Evolutionary conservation across 1,140 invertebrate species (phyloP).

Genomic region (Zaprionus gabonicus): DNA sequence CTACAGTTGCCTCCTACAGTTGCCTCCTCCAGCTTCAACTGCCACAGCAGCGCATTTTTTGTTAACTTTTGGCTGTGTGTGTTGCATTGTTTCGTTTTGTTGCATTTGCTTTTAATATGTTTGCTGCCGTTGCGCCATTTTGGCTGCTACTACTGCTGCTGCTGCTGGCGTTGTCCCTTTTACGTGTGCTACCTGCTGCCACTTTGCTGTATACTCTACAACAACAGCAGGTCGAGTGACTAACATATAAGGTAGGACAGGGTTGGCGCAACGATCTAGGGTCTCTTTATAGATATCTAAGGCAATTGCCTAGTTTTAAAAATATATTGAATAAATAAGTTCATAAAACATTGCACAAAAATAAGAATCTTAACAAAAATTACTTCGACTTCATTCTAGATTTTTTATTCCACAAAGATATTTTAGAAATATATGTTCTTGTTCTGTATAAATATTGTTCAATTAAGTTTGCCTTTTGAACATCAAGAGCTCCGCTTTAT

Average conservation of each 20-base stretch:
- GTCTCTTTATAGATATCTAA: too few species aligned
- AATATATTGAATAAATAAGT: too few species aligned
- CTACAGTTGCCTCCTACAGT: conserved; percentile 7
- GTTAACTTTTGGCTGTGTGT: conserved; percentile 43
- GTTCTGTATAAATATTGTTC: too few species aligned
- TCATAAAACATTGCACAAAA: too few species aligned
- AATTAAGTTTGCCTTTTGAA: too few species aligned
- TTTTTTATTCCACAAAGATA: too few species aligned
- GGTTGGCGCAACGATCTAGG: too few species aligned
- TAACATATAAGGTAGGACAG: not conserved
- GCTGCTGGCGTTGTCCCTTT: conserved; percentile 40
- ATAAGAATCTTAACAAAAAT: too few species aligned
- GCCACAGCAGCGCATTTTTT: conserved; percentile 14
- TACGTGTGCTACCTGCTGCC: conserved; percentile 10
- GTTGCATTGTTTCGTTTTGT: conserved; percentile 46
- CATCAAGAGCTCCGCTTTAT: too few species aligned
- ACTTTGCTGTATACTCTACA: conserved; percentile 9
- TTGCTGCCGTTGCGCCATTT: conserved; percentile 57
- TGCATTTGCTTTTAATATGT: conserved; percentile 63
- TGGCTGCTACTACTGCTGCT: conserved; percentile 42
- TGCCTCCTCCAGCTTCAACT: not conserved
- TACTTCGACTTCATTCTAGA: too few species aligned
- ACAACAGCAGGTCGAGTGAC: not conserved
- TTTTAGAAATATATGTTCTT: too few species aligned
- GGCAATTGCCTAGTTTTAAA: too few species aligned